A percentile compares a stretch with the other conserved stretches of the same genome.
These are phyloP conservation scores for Dorcus parallelipipedus DNA, from an alignment of 2,888 invertebrate genomes.

Conservation along the genomic window DNA sequence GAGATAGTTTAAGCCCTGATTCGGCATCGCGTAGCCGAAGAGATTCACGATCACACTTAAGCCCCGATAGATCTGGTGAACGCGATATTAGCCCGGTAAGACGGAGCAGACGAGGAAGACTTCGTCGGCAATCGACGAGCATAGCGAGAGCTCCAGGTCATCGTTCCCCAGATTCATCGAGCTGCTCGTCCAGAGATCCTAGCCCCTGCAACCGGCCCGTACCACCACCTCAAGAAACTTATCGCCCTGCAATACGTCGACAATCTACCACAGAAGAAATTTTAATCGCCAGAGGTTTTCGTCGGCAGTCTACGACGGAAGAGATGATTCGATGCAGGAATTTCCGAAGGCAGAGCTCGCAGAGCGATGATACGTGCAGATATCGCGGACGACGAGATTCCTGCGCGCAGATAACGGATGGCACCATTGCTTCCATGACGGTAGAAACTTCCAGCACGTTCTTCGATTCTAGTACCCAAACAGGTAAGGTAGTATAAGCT, in stretches of 20 bases:
- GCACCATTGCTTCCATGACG: constrained; percentile 89
- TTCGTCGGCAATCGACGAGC: constrained; percentile 77
- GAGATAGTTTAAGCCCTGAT: constrained; percentile 88
- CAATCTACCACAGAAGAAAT: constrained; percentile 92
- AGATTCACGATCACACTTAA: constrained; percentile 74
- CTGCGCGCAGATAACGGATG: constrained; percentile 86
- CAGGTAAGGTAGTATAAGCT: constrained; percentile 62
- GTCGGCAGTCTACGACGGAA: constrained; percentile 86
- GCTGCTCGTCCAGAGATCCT: constrained; percentile 81
- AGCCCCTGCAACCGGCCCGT: constrained; percentile 70
- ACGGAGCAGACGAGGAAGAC: constrained; percentile 64
- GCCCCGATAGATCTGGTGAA: constrained; percentile 77
- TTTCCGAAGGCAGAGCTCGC: constrained; percentile 85
- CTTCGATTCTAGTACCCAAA: constrained; percentile 90
- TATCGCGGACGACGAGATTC: constrained; percentile 77
- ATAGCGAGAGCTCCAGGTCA: constrained; percentile 55
- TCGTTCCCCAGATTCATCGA: constrained; percentile 69
- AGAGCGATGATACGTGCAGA: constrained; percentile 76
- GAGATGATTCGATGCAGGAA: constrained; percentile 91
- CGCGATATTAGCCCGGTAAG: constrained; percentile 76
- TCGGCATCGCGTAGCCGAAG: constrained; percentile 74
- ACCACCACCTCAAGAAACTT: constrained; percentile 49
- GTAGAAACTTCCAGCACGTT: constrained; percentile 90
- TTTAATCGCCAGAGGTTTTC: constrained; percentile 82
- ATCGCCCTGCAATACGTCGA: constrained; percentile 73